Conservation (phyloP, 2,888 invertebrate genomes). For the Gryllus longicercus region DNA sequence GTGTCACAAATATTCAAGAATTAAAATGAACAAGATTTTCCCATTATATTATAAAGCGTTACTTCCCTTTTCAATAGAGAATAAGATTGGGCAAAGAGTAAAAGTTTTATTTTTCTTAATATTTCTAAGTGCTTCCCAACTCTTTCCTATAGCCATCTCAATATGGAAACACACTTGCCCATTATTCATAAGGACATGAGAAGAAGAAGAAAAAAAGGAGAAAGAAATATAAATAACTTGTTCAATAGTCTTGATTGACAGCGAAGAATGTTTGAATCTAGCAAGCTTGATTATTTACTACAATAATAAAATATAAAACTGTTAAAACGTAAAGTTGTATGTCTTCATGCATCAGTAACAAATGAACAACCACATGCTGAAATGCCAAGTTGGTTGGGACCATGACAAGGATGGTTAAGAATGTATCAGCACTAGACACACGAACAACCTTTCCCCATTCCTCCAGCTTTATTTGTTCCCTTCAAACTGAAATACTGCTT, state of each 20-base stretch:
- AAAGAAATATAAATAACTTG: neutral
- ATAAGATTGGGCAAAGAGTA: neutral
- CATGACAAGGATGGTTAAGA: neutral
- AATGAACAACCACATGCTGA: constrained; percentile 4
- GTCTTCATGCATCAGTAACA: neutral
- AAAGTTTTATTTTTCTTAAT: neutral
- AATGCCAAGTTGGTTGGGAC: neutral
- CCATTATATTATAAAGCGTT: neutral
- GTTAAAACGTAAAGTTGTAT: neutral
- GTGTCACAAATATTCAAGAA: neutral
- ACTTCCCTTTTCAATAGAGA: neutral
- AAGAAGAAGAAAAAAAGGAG: neutral
- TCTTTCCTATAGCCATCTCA: neutral
- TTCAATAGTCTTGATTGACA: neutral
- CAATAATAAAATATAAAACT: neutral
- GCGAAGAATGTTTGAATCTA: neutral
- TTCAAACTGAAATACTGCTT: neutral
- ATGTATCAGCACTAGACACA: neutral
- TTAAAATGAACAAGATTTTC: neutral
- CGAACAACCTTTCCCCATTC: neutral
- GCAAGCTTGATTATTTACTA: constrained; percentile 5
- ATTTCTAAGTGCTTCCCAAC: neutral
- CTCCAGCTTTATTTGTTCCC: neutral
- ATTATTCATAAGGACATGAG: neutral
- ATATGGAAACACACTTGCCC: neutral